A percentile compares a stretch with the other conserved stretches of the same genome.
These are phyloP conservation scores for Microctonus aethiopoides DNA, from an alignment of 2,888 invertebrate genomes.

Conservation along the genomic window DNA sequence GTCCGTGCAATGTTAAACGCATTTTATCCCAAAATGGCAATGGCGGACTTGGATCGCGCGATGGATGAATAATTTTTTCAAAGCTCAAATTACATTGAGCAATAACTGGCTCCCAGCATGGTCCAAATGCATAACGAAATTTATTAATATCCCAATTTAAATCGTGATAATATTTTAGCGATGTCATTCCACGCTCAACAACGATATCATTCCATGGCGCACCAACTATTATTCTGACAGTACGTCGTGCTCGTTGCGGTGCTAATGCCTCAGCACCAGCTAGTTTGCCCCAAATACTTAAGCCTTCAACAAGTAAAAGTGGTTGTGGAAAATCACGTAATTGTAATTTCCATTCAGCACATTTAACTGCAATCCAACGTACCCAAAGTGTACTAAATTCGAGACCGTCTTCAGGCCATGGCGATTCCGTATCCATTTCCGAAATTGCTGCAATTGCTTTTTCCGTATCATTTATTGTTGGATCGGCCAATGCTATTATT, in stretches of 20 bases:
- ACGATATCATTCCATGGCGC: constrained; percentile 84
- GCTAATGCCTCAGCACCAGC: constrained; percentile 90
- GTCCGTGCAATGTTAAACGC: constrained; percentile 90
- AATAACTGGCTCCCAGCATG: constrained; percentile 98
- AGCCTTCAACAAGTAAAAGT: constrained; percentile 83
- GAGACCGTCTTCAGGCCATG: constrained; percentile 90
- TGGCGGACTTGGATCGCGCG: constrained; percentile 92
- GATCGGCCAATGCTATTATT: constrained; percentile 84
- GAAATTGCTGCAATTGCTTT: constrained; percentile 79
- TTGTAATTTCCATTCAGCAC: constrained; percentile 87
- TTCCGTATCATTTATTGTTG: constrained; percentile 83
- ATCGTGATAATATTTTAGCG: constrained; percentile 98
- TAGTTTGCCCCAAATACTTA: constrained; percentile 89
- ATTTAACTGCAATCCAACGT: constrained; percentile 83
- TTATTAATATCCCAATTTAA: constrained; percentile 92
- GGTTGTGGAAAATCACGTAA: constrained; percentile 96
- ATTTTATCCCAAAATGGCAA: constrained; percentile 98
- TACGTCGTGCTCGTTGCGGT: constrained; percentile 80
- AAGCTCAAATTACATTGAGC: constrained; percentile 89
- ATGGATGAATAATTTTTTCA: constrained; percentile 87
- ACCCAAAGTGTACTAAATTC: constrained; percentile 95
- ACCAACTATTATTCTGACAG: constrained; percentile 83
- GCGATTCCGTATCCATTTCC: constrained; percentile 88
- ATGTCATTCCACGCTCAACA: constrained; percentile 92
- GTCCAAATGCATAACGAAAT: constrained; percentile 94